A percentile compares a stretch with the other conserved stretches of the same genome.
Evolutionary conservation across 2,888 invertebrate genomes (phyloP).

Genomic region (Rutpela maculata): DNA sequence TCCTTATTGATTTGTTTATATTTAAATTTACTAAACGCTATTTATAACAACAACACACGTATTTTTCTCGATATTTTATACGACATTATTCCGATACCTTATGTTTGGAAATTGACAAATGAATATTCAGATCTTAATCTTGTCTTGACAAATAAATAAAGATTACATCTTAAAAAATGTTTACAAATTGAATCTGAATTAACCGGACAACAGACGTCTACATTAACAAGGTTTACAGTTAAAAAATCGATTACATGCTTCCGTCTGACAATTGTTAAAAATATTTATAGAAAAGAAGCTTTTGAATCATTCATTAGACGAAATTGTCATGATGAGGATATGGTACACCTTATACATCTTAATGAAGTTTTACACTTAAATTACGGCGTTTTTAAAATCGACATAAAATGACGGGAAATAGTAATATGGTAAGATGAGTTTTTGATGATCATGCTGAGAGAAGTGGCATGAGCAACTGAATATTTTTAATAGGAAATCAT

Average conservation of each 20-base stretch:
- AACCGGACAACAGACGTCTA: conserved; percentile 1
- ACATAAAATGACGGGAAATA: no score
- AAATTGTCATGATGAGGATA: not conserved
- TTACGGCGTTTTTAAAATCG: no score
- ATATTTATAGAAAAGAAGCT: not conserved
- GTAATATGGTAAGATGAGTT: no score
- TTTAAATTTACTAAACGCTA: no score
- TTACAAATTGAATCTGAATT: conserved; percentile 25
- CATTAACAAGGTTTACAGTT: conserved; percentile 1
- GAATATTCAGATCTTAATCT: conserved; percentile 8
- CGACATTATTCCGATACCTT: not conserved
- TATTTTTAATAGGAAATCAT: no score
- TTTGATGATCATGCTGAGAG: no score
- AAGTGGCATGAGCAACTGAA: no score
- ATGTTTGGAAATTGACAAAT: conserved; percentile 4
- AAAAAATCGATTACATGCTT: not conserved
- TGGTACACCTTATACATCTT: no score
- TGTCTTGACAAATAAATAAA: conserved; percentile 15
- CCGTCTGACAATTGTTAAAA: not conserved
- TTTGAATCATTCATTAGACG: not conserved
- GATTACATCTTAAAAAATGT: conserved; percentile 2
- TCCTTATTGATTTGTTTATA: no score
- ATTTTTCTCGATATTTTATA: no score
- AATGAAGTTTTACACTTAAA: no score
- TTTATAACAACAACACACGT: no score